Base-by-base conservation (phyloP, 2,113 vertebrate species). In the Coreoperca whiteheadi region DNA sequence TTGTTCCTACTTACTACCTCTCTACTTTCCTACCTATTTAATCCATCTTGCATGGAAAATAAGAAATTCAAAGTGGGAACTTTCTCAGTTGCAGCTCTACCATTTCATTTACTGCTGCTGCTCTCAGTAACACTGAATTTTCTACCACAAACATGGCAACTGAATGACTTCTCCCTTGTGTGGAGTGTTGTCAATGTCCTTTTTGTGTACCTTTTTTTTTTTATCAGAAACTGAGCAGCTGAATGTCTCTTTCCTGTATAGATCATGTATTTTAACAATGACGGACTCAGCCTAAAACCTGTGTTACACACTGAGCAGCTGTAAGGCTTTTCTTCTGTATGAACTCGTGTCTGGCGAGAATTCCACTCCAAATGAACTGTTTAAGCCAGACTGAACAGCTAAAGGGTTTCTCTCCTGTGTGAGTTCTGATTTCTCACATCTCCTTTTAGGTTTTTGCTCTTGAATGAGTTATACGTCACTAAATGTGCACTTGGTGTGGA, bases 361-460 rank as follows among this genome's bases (percentile, higher is more conserved):
- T 34, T 30, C 57, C 77, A 1, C 43, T 79, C 14, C 30, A 54
- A 21, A 16, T 63, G 18, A 79, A 79, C 0, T n/a, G 23, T 66
- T 34, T 79, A 0, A 50, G 16, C 18, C 79, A 81, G 21, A 34
- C 16, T 1, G 61, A 46, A 39, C 79, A 81, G 9, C 20, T 16
- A 9, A 48, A 81, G 8, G 79, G 69, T 32, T 21, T 81, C 69
- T 80, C 78, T 6, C 59, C 50, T 11, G 69, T 81, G 78, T 81
- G 60, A 30, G 20, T 67, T 4, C 53, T 48, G 23, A 67, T 18
- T 70, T 7, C 30, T 68, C 53, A 78, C 76, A 14, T 68, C 54
- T 12, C 23, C 16, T 57, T 67, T 60, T 57, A 73, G 28, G 10
- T 0, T n/a, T 20, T 73, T 4, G 28, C 11, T 6, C 10, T 50